Percentiles rank a stretch among this genome's conserved stretches.
phyloP scores from a whole-genome alignment of 2,888 invertebrate species.

The Coleophora deauratella region DNA sequence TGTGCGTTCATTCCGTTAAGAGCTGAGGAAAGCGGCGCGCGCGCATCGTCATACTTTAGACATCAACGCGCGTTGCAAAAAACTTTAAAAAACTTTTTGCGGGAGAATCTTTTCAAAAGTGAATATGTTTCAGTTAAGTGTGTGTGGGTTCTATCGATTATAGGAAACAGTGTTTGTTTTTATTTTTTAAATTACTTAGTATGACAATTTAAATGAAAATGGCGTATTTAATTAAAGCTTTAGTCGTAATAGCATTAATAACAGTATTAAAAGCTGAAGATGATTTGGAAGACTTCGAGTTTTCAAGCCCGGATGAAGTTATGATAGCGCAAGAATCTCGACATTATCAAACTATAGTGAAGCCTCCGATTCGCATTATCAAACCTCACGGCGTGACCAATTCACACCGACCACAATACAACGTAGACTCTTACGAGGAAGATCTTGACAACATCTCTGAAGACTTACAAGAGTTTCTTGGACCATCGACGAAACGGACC shows the following conservation, averaged over 20 bases:
- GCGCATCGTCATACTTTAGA: slow-evolving; percentile 36
- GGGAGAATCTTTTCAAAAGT: slow-evolving; percentile 12
- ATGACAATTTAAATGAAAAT: slow-evolving; percentile 27
- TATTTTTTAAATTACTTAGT: slow-evolving; percentile 8
- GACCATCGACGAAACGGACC: slow-evolving; percentile 33
- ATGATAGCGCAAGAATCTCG: slow-evolving; percentile 65
- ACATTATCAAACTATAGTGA: slow-evolving; percentile 51
- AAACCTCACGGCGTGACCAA: slow-evolving; percentile 50
- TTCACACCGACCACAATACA: slow-evolving; percentile 63
- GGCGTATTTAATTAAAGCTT: slow-evolving; percentile 25
- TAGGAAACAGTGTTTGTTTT: too few species aligned
- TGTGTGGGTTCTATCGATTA: neutral
- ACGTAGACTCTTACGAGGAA: slow-evolving; percentile 53
- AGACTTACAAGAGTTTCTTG: slow-evolving; percentile 39
- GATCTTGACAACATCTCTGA: too few species aligned
- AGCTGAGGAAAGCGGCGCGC: slow-evolving; percentile 43
- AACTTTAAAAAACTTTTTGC: slow-evolving; percentile 15
- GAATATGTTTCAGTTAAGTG: slow-evolving; percentile 12
- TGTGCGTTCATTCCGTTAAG: slow-evolving; percentile 48
- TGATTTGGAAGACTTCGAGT: slow-evolving; percentile 48
- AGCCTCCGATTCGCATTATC: slow-evolving; percentile 24
- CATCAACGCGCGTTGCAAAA: slow-evolving; percentile 26
- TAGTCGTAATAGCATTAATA: slow-evolving; percentile 29
- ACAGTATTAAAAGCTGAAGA: slow-evolving; percentile 33
- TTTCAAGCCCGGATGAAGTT: slow-evolving; percentile 47